phyloP scores from a whole-genome alignment of 1,140 invertebrate species.

The Heliconius nattereri region DNA sequence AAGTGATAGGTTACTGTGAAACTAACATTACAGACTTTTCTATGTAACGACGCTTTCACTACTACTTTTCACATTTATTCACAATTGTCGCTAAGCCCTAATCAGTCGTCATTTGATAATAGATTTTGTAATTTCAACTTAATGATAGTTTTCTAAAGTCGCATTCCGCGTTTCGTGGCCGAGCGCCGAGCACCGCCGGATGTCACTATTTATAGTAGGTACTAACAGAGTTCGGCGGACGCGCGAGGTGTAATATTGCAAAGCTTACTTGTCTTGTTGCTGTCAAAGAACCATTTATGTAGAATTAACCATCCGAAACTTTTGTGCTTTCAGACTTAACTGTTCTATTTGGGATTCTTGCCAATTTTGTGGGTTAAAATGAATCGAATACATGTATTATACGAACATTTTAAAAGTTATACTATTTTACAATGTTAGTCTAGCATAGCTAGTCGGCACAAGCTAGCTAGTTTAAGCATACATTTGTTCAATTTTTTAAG shows the following conservation, averaged over 20 bases:
- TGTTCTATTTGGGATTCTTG: background rate
- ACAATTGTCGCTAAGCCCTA: background rate
- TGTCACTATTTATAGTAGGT: constrained; percentile 56
- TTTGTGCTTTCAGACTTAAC: background rate
- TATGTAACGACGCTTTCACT: no score
- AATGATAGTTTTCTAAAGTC: constrained; percentile 38
- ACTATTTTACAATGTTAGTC: no score
- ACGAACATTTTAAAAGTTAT: no score
- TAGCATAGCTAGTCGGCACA: no score
- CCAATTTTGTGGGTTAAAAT: background rate
- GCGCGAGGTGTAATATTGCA: constrained; percentile 55
- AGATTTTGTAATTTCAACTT: constrained; percentile 37
- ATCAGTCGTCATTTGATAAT: constrained; percentile 1
- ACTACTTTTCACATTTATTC: background rate
- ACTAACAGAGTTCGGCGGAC: constrained; percentile 47
- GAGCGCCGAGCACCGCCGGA: constrained; percentile 39
- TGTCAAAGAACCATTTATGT: constrained; percentile 11
- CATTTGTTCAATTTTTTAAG: background rate
- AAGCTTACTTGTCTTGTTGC: constrained; percentile 23
- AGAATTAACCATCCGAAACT: constrained; percentile 10
- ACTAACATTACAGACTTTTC: no score
- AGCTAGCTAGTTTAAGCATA: background rate
- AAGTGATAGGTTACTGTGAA: no score
- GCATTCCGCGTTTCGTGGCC: constrained; percentile 32
- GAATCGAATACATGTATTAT: no score